Conservation (phyloP, 2,888 invertebrate species). For the Alcis repandata region DNA sequence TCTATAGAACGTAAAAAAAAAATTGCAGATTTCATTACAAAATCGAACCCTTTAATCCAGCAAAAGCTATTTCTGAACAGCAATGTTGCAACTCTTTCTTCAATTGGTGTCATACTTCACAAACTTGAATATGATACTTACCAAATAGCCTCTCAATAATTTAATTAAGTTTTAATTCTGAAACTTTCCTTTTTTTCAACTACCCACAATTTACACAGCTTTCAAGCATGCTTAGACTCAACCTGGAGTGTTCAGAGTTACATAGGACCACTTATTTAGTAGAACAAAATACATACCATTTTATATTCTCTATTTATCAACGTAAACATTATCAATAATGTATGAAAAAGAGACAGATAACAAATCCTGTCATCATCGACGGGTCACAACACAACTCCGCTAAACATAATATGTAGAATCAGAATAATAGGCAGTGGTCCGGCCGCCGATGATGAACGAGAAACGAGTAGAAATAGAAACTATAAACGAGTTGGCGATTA, state of each 20-base stretch:
- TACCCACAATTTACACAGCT: slow-evolving; percentile 52
- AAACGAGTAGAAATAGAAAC: too few relatives aligned
- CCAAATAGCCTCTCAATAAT: slow-evolving; percentile 10
- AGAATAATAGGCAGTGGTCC: too few relatives aligned
- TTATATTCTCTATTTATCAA: neutral
- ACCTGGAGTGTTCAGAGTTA: slow-evolving; percentile 61
- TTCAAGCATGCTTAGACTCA: slow-evolving; percentile 67
- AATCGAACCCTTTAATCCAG: neutral
- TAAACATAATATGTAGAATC: too few relatives aligned
- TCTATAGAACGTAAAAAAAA: neutral
- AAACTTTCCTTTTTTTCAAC: slow-evolving; percentile 27
- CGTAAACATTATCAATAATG: too few relatives aligned
- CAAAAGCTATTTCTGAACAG: neutral
- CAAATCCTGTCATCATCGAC: too few relatives aligned
- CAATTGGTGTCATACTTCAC: slow-evolving; percentile 2
- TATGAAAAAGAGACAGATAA: too few relatives aligned
- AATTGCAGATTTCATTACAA: neutral
- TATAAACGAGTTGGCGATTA: too few relatives aligned
- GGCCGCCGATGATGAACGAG: too few relatives aligned
- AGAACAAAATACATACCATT: neutral
- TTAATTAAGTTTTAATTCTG: slow-evolving; percentile 18
- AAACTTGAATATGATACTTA: slow-evolving; percentile 10
- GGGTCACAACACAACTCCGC: too few relatives aligned
- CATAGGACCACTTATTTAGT: slow-evolving; percentile 54
- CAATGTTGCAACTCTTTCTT: neutral